Evolutionary conservation across 2,797 vertebrate genomes (phyloP), one percentile per base, ranked within the genome.

Genomic region (Leuciscus waleckii): DNA sequence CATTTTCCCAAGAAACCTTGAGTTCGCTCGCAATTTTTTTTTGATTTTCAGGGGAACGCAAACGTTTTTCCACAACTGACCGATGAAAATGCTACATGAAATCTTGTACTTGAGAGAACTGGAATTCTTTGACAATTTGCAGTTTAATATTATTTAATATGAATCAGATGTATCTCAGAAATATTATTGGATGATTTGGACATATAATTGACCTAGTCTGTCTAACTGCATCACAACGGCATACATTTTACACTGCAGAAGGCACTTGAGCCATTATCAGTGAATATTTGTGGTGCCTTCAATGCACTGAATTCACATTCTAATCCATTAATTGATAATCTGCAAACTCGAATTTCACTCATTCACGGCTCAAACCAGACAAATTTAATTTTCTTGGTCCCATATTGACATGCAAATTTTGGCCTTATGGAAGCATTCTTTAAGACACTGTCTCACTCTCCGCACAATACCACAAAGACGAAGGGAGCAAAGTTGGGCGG

Each of bases 361-460:
- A 78, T 81, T 76, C 84, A 88, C 80, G 77, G 73, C 69, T 75
- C 79, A 76, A 87, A 82, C 76, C 84, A 76, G 88, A 89, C 88
- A 83, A 83, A 83, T 89, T 91, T 83, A 76, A 89, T 91, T 87
- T 89, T 82, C 86, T 79, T 85, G 71, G 69, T 65, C 39, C 76
- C 56, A 87, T 87, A 91, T 90, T 91, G 87, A 91, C 77, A 91
- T 92, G 91, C 88, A 87, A 89, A 91, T 90, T 86, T 86, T 74
- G 77, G 84, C 77, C 82, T 70, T 78, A 85, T 70, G 79, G 87
- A 88, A 87, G 85, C 81, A 23, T 89, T 86, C 86, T 89, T 86
- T 74, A 83, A 91, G 77, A 89, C 84, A 87, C 79, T 29, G 67
- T 87, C 85, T 71, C 81, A 35, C 84, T 86, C 84, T 58, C 69